A percentile compares a stretch with the other conserved stretches of the same genome.
These are phyloP conservation scores for Toxotes jaculatrix DNA, from an alignment of 2,113 vertebrate genomes.

Conservation along the genomic window DNA sequence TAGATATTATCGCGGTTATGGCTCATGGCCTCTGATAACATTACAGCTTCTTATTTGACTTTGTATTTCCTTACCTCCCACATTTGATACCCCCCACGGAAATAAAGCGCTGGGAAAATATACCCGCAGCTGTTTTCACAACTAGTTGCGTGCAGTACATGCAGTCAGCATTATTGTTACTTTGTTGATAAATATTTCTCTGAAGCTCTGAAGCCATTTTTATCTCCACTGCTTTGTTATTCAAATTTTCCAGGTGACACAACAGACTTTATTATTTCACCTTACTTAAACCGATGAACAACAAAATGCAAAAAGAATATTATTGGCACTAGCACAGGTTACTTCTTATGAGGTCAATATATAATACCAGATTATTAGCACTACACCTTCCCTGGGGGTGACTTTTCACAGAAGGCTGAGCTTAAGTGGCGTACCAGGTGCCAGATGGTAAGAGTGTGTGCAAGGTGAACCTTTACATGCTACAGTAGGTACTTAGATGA, in stretches of 20 bases:
- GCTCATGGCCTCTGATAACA: conserved; percentile 76
- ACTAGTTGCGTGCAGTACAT: conserved; percentile 37
- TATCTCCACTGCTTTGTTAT: conserved; percentile 17
- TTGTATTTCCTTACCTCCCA: conserved; percentile 67
- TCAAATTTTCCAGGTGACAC: conserved; percentile 17
- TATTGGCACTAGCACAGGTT: not conserved
- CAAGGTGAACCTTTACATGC: conserved; percentile 1
- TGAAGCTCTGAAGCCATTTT: conserved; percentile 37
- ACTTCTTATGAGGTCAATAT: conserved; percentile 21
- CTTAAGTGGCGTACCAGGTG: conserved; percentile 14
- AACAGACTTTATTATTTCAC: conserved; percentile 7
- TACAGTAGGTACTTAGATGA: not conserved
- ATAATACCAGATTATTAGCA: conserved; percentile 27
- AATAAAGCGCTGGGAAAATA: conserved; percentile 57
- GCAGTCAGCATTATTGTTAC: conserved; percentile 44
- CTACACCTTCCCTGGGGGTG: not conserved
- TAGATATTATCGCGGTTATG: conserved; percentile 74
- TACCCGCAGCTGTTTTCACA: conserved; percentile 50
- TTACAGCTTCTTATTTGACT: conserved; percentile 78
- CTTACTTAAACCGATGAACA: conserved; percentile 1
- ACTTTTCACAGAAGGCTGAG: conserved; percentile 32
- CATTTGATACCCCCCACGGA: conserved; percentile 62
- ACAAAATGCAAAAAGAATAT: not conserved
- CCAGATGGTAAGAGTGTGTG: conserved; percentile 40
- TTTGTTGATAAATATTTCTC: conserved; percentile 38